phyloP scores from a whole-genome alignment of 2,888 invertebrate species.

The Chloroclysta siterata region DNA sequence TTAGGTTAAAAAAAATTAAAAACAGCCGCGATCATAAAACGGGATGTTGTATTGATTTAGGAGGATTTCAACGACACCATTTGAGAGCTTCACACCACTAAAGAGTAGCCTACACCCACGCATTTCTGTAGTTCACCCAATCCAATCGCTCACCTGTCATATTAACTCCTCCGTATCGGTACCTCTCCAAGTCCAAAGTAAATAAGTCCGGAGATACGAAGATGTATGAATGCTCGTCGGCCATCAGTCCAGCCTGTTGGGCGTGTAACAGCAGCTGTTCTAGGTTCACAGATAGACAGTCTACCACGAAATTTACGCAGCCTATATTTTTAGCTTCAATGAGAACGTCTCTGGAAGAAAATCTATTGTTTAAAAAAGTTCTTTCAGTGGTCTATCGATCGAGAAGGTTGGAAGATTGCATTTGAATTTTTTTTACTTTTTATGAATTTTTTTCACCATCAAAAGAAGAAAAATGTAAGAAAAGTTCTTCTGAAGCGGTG shows the following conservation, averaged over 20 bases:
- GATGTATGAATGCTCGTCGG: constrained; percentile 90
- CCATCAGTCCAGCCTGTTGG: constrained; percentile 94
- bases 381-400: too few relatives aligned
- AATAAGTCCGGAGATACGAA: constrained; percentile 92
- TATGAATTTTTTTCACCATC: too few relatives aligned
- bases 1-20: too few relatives aligned
- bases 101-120: background rate
- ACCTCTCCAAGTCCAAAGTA: constrained; percentile 90
- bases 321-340: constrained; percentile 88
- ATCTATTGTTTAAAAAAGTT: background rate
- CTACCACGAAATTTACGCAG: constrained; percentile 90
- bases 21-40: too few relatives aligned
- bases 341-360: constrained; percentile 85
- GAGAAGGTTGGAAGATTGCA: too few relatives aligned
- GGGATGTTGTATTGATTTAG: too few relatives aligned
- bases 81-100: too few relatives aligned
- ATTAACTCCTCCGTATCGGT: constrained; percentile 92
- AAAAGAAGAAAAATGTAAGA: too few relatives aligned
- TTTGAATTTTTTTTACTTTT: too few relatives aligned
- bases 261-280: constrained; percentile 85
- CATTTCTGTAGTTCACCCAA: background rate
- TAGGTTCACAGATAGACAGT: constrained; percentile 87
- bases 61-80: too few relatives aligned
- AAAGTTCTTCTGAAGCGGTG: too few relatives aligned
- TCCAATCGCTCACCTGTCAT: constrained; percentile 86